Evolutionary conservation across 2,888 invertebrate species (phyloP).

Genomic region (Glomeris marginata): DNA sequence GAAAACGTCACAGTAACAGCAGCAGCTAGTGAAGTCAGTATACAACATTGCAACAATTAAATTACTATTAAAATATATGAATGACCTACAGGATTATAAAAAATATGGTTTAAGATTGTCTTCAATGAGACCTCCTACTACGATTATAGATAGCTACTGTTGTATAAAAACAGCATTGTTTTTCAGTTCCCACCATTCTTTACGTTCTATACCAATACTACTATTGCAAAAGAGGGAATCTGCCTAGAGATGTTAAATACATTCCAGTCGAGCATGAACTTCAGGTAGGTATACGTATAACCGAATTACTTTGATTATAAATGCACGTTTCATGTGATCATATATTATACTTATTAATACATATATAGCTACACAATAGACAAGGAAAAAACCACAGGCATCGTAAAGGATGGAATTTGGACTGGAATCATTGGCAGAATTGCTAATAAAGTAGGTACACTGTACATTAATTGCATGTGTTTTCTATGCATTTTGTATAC

Average conservation of each 20-base stretch:
- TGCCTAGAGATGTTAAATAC: slow-evolving; percentile 8
- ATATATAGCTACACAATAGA: not conserved
- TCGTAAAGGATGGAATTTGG: slow-evolving; percentile 1
- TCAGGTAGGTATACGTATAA: slow-evolving; percentile 3
- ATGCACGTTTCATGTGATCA: not conserved
- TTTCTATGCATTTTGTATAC: not conserved
- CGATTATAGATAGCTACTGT: too few species aligned
- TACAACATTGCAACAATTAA: too few species aligned
- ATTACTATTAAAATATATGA: too few species aligned
- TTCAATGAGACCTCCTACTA: too few species aligned
- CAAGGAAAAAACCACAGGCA: not conserved
- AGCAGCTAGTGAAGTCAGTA: too few species aligned
- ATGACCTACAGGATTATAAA: too few species aligned
- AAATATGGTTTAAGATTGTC: too few species aligned
- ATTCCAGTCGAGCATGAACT: slow-evolving; percentile 8
- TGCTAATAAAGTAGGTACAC: not conserved
- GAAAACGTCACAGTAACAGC: too few species aligned
- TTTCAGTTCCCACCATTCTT: too few species aligned
- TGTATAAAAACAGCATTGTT: too few species aligned
- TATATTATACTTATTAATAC: not conserved
- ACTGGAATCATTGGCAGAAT: slow-evolving; percentile 8
- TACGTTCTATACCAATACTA: too few species aligned
- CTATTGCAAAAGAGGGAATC: too few species aligned
- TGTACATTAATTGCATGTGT: not conserved
- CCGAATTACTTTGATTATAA: not conserved